phyloP scores from a whole-genome alignment of 2,113 vertebrate genomes.

The Dinomys branickii region DNA sequence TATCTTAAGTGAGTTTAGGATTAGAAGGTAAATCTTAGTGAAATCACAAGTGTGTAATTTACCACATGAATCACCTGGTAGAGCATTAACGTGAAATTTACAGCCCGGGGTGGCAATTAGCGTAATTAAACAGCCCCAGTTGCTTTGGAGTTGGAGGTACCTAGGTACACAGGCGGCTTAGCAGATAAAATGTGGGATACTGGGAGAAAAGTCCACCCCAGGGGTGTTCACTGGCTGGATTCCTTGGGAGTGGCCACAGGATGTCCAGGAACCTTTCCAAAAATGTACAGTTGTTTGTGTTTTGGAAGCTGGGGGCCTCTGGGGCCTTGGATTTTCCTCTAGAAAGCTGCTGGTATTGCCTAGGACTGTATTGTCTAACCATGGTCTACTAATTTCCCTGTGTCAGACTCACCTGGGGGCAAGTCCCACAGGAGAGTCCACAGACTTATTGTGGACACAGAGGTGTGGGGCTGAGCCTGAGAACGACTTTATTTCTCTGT shows the following conservation, averaged over 20 bases:
- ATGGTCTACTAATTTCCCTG: background rate
- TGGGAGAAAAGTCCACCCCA: background rate
- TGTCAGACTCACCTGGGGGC: background rate
- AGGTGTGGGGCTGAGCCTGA: background rate
- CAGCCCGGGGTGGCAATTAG: conserved; percentile 76
- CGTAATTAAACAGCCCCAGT: conserved; percentile 57
- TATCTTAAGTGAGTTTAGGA: conserved; percentile 67
- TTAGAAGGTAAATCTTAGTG: conserved; percentile 71
- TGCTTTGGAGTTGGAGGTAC: background rate
- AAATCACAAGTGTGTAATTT: conserved; percentile 76
- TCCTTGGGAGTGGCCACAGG: background rate
- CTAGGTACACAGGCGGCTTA: background rate
- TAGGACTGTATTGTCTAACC: background rate
- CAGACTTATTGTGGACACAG: rapidly evolving
- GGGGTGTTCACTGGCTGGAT: background rate
- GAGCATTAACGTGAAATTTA: conserved; percentile 71
- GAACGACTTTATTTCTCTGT: background rate
- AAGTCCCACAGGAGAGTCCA: no score
- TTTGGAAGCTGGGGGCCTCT: background rate
- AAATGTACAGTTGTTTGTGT: background rate
- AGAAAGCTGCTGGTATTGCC: background rate
- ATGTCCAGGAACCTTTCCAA: background rate
- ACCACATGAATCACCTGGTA: conserved; percentile 78
- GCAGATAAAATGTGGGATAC: background rate
- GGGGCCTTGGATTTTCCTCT: background rate